Percentiles rank a stretch among this genome's conserved stretches.
phyloP scores from a whole-genome alignment of 2,888 invertebrate genomes.

The Antheraea assamensis region DNA sequence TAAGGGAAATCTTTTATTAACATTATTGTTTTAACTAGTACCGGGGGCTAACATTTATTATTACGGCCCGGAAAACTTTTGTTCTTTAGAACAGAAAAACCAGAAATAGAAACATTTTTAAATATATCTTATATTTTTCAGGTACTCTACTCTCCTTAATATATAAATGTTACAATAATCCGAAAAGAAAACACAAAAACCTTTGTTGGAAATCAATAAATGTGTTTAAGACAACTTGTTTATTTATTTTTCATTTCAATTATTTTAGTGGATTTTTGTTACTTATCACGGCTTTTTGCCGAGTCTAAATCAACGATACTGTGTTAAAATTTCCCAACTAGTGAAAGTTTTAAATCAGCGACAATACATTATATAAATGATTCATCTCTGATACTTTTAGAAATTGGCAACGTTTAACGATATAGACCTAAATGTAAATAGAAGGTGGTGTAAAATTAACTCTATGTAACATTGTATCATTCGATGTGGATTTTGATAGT shows the following conservation, averaged over 20 bases:
- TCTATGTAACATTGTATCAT: too few relatives aligned
- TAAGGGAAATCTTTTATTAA: neutral
- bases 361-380: neutral
- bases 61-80: neutral
- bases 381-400: neutral
- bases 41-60: neutral
- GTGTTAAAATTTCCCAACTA: neutral
- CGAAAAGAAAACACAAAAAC: neutral
- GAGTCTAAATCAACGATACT: neutral
- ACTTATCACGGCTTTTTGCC: neutral
- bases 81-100: neutral
- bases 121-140: slow-evolving; percentile 5
- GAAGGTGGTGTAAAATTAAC: too few relatives aligned
- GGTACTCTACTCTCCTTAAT: neutral
- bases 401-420: too few relatives aligned
- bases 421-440: too few relatives aligned
- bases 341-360: neutral
- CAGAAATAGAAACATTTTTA: neutral
- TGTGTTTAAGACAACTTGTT: neutral
- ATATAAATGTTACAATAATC: neutral
- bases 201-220: neutral
- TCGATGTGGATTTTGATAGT: too few relatives aligned
- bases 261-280: neutral
- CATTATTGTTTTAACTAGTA: neutral
- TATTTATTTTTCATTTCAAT: neutral